Evolutionary conservation across 2,113 vertebrate species (phyloP).

Genomic region (Mesembrinibis cayennensis): DNA sequence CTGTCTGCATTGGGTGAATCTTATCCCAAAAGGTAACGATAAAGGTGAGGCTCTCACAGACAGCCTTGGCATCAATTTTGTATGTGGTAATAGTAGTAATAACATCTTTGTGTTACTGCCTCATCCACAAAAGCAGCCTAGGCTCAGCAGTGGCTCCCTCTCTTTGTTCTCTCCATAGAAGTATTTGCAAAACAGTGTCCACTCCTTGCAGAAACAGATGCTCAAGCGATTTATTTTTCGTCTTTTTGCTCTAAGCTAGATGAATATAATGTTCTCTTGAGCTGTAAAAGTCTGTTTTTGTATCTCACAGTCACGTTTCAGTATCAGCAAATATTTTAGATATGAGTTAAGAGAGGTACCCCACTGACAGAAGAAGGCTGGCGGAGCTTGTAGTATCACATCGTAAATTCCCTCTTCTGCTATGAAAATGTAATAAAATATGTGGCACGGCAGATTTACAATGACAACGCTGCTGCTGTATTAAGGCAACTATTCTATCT

Average conservation of each 20-base stretch:
- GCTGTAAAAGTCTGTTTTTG: not conserved
- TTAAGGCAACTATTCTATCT: constrained; percentile 33
- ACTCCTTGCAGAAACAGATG: not conserved
- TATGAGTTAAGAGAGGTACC: constrained; percentile 60
- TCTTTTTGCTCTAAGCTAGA: not conserved
- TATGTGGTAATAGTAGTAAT: not conserved
- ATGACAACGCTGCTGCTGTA: constrained; percentile 28
- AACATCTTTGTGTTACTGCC: not conserved
- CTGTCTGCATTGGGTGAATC: not conserved
- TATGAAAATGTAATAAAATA: constrained; percentile 67
- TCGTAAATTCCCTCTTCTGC: constrained; percentile 67
- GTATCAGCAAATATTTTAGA: constrained; percentile 69
- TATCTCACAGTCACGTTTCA: constrained; percentile 38
- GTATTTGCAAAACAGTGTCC: not conserved
- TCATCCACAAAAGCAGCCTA: not conserved
- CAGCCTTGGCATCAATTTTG: not conserved
- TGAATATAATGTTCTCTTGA: constrained; percentile 21
- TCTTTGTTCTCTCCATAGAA: not conserved
- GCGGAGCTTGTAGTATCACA: constrained; percentile 53
- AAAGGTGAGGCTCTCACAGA: not conserved
- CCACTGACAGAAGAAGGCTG: constrained; percentile 57
- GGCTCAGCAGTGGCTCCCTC: not conserved
- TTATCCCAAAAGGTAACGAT: not conserved
- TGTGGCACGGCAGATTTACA: constrained; percentile 62
- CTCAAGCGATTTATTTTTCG: not conserved